phyloP scores from a whole-genome alignment of 2,888 invertebrate genomes.

The Bimastos eiseni region DNA sequence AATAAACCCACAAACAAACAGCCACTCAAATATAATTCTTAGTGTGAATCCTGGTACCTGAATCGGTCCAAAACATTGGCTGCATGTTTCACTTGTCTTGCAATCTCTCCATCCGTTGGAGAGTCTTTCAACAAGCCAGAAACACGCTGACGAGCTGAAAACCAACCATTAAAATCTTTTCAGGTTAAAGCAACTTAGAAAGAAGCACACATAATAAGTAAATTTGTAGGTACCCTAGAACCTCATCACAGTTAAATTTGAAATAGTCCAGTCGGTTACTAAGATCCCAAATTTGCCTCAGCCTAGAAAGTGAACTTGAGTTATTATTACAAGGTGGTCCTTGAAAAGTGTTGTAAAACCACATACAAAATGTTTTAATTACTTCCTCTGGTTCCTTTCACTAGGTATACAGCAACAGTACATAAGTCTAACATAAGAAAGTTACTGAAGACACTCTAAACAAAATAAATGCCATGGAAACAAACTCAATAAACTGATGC shows the following conservation, averaged over 20 bases:
- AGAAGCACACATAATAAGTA: not conserved
- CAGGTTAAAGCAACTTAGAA: not conserved
- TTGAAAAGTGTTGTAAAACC: too few species aligned
- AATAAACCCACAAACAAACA: not conserved
- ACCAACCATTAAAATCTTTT: not conserved
- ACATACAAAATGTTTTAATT: too few species aligned
- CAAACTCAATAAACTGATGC: not conserved
- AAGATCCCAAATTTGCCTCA: not conserved
- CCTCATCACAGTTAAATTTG: not conserved
- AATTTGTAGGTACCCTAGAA: not conserved
- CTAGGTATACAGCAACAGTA: too few species aligned
- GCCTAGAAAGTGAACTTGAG: not conserved
- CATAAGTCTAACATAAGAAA: too few species aligned
- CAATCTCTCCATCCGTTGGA: conserved; percentile 76
- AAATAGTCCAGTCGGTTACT: not conserved
- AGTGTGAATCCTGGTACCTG: conserved; percentile 63
- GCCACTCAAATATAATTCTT: not conserved
- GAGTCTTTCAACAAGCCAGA: conserved; percentile 71
- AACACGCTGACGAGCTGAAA: conserved; percentile 13
- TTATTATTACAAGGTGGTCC: too few species aligned
- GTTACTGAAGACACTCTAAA: too few species aligned
- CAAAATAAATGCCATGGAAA: not conserved
- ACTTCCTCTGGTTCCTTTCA: too few species aligned
- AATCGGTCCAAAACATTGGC: conserved; percentile 77
- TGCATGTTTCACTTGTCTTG: conserved; percentile 76